These are phyloP conservation scores for Characodon lateralis DNA, from an alignment of 2,797 vertebrate genomes.

Conservation along the genomic window DNA sequence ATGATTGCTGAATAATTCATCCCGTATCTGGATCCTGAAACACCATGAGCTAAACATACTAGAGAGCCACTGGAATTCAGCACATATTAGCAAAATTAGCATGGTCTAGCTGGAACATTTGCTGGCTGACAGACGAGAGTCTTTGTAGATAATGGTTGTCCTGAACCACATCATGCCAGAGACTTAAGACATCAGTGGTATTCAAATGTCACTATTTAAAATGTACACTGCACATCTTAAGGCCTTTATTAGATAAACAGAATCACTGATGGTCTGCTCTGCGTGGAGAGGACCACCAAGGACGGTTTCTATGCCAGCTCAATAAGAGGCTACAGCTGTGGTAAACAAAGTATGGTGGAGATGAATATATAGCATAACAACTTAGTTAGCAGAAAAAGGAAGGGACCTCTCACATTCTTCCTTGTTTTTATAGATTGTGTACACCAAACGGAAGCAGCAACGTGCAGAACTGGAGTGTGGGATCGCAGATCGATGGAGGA, in stretches of 20 bases:
- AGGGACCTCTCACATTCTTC: background rate
- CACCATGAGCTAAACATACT: constrained; percentile 77
- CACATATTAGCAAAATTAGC: constrained; percentile 79
- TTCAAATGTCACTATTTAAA: constrained; percentile 79
- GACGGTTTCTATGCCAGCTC: constrained; percentile 45
- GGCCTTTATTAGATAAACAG: constrained; percentile 69
- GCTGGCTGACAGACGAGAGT: constrained; percentile 69
- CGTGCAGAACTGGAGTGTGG: no score
- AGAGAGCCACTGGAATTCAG: constrained; percentile 73
- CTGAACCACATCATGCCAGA: constrained; percentile 69
- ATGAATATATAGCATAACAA: background rate
- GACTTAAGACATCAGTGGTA: constrained; percentile 79
- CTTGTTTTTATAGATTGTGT: background rate
- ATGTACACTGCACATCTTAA: constrained; percentile 64
- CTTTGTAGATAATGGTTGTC: constrained; percentile 82
- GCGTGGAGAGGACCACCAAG: constrained; percentile 69
- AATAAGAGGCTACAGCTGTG: constrained; percentile 7
- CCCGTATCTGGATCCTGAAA: constrained; percentile 74
- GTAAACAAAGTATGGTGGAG: constrained; percentile 1
- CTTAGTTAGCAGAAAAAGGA: background rate
- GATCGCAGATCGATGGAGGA: no score
- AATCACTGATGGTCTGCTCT: constrained; percentile 64
- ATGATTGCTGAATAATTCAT: constrained; percentile 83
- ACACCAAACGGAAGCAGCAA: background rate
- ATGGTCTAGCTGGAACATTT: constrained; percentile 75